Conservation (phyloP, 2,888 invertebrate genomes). For the Dioctria rufipes region DNA sequence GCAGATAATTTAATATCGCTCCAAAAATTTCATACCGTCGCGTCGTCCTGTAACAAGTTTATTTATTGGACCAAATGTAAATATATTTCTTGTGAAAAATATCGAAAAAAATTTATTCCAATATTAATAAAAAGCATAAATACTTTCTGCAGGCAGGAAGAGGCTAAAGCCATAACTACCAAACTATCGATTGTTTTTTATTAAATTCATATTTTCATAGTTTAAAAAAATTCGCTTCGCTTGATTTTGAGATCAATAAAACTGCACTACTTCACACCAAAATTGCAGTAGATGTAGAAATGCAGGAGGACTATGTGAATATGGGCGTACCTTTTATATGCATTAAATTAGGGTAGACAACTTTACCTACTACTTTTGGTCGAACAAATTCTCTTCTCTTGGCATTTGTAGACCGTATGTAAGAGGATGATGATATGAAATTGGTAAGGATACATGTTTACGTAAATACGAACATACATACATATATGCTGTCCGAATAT, state of each 20-base stretch:
- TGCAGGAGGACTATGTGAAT: conserved; percentile 5
- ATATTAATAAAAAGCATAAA: conserved; percentile 21
- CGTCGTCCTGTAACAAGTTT: conserved; percentile 18
- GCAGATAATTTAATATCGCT: conserved; percentile 45
- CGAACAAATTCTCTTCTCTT: too few relatives aligned
- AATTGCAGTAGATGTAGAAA: conserved; percentile 22
- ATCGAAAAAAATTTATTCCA: conserved; percentile 25
- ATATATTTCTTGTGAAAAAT: conserved; percentile 17
- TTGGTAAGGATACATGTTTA: too few relatives aligned
- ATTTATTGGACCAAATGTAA: conserved; percentile 41
- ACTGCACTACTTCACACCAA: conserved; percentile 38
- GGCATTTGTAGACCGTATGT: too few relatives aligned
- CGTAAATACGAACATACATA: too few relatives aligned
- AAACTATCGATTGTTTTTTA: conserved; percentile 47
- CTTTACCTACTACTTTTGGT: too few relatives aligned
- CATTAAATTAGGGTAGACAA: not conserved
- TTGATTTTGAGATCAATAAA: conserved; percentile 46
- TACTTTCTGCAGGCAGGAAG: conserved; percentile 1
- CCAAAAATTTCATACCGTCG: conserved; percentile 10
- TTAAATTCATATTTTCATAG: conserved; percentile 46
- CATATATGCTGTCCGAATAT: not conserved
- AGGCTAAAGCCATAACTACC: conserved; percentile 19
- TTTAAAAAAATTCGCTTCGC: conserved; percentile 27
- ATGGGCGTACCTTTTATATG: not conserved
- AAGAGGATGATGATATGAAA: too few relatives aligned